Evolutionary conservation across 1,140 invertebrate species (phyloP).

Genomic region (Ceratina calcarata): DNA sequence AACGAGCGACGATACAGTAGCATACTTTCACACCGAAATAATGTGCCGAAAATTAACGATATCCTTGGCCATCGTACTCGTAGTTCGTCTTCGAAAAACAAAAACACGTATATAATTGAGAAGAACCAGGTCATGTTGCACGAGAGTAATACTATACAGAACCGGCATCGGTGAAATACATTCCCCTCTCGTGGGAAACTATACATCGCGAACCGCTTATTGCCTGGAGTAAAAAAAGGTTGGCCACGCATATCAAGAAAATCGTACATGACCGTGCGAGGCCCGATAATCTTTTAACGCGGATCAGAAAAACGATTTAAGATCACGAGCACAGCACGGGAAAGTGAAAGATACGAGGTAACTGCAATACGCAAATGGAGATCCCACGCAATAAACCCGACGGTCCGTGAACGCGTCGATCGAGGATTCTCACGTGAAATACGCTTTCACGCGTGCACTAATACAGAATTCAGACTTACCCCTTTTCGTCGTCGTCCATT

Average conservation of each 20-base stretch:
- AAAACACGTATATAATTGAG: background rate
- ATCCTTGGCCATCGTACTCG: background rate
- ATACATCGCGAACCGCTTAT: constrained; percentile 1
- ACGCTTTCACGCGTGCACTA: background rate
- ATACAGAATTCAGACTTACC: constrained; percentile 70
- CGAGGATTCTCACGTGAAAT: constrained; percentile 30
- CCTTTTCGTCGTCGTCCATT: constrained; percentile 82
- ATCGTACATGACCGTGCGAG: background rate
- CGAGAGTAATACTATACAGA: constrained; percentile 21
- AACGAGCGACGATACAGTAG: constrained; percentile 24
- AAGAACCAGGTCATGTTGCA: background rate
- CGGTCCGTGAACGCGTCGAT: constrained; percentile 40
- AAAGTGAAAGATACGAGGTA: background rate
- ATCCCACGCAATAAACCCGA: constrained; percentile 61
- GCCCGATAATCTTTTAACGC: background rate
- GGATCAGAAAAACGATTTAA: background rate
- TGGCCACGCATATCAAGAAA: constrained; percentile 12
- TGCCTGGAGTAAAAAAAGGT: background rate
- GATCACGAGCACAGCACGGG: background rate
- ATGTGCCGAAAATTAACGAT: constrained; percentile 18
- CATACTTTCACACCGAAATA: constrained; percentile 42
- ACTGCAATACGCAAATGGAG: constrained; percentile 47
- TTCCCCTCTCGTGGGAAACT: constrained; percentile 28
- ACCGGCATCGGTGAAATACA: constrained; percentile 54
- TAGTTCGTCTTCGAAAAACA: background rate